phyloP scores from a whole-genome alignment of 2,888 invertebrate species.

The Alitta virens region DNA sequence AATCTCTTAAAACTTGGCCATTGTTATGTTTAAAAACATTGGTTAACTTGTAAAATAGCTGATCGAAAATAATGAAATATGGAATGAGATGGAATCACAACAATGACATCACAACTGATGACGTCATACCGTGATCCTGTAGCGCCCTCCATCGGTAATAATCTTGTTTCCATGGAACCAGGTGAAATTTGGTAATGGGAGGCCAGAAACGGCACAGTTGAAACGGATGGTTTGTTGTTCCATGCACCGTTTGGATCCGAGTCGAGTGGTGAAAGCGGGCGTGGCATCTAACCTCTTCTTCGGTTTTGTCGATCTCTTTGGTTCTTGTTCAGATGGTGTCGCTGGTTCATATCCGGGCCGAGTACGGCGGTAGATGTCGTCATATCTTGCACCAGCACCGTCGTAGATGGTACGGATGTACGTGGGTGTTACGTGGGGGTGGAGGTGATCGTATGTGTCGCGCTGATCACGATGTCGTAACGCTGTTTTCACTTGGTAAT shows the following conservation, averaged over 20 bases:
- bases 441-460: slow-evolving; percentile 7
- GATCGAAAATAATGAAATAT: no score
- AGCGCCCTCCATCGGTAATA: slow-evolving; percentile 13
- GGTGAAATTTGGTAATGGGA: slow-evolving; percentile 25
- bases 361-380: slow-evolving; percentile 21
- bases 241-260: slow-evolving; percentile 25
- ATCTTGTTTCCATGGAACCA: slow-evolving; percentile 25
- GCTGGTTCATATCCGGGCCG: slow-evolving; percentile 6
- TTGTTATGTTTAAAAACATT: no score
- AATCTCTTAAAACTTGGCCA: no score
- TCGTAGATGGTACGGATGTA: slow-evolving; percentile 3
- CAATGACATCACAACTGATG: no score
- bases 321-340: slow-evolving; percentile 20
- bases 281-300: slow-evolving; percentile 8
- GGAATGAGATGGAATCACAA: no score
- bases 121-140: slow-evolving; percentile 21
- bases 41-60: no score
- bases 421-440: not conserved
- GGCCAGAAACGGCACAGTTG: slow-evolving; percentile 29
- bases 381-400: slow-evolving; percentile 24
- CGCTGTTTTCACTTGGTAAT: slow-evolving; percentile 4
- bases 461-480: not conserved
- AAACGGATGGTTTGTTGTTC: slow-evolving; percentile 24
- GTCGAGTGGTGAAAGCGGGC: slow-evolving; percentile 27
- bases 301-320: slow-evolving; percentile 13